Evolutionary conservation across 1,140 invertebrate genomes (phyloP), one percentile per base, ranked within the genome.

Genomic region (Wiebesia pumilae): DNA sequence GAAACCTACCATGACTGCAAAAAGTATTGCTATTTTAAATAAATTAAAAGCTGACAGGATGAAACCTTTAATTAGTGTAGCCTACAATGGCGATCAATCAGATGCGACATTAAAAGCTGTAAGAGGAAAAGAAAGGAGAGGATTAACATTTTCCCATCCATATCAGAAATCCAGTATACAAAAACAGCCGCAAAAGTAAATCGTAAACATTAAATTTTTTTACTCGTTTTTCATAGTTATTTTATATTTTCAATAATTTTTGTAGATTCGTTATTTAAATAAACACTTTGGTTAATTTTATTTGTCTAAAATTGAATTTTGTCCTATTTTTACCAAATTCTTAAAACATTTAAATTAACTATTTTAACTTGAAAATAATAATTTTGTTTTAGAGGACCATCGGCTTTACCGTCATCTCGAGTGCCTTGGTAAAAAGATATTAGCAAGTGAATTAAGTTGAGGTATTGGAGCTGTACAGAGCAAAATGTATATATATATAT

Each of bases 1-100:
- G 21, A 91, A 88, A 77, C 47, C 87, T 58, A 88, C 90, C 10
- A 93, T 93, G 90, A 93, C 90, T 43, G 92, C 91, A 3, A 94
- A 93, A 78, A 93, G 90, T 86, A 85, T 93, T 7, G 91, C 92
- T 30, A 92, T 93, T 89, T 80, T 93, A 43, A 93, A 94, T 87
- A 93, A 91, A 86, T 58, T 94, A 4, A 93, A 93, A 78, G 88
- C 83, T 75, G 90, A 91, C 12, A 89, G 84, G 38, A 51, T 89
- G 47, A 91, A 89, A 43, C 86, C 85, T 16, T 78, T 89, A 19
- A 82, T 86, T 69, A 78, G 30, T 81, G 21, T 33, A 47, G 47
- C 79, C n/a, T 81, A 71, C n/a, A 85, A 84, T 87, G 62, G n/a
- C 24, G 83, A 88, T 47, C 84, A 84, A 27, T 82, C 87, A 4